Evolutionary conservation across 2,888 invertebrate genomes (phyloP), one percentile per base, ranked within the genome.

Genomic region (Agrochola macilenta): DNA sequence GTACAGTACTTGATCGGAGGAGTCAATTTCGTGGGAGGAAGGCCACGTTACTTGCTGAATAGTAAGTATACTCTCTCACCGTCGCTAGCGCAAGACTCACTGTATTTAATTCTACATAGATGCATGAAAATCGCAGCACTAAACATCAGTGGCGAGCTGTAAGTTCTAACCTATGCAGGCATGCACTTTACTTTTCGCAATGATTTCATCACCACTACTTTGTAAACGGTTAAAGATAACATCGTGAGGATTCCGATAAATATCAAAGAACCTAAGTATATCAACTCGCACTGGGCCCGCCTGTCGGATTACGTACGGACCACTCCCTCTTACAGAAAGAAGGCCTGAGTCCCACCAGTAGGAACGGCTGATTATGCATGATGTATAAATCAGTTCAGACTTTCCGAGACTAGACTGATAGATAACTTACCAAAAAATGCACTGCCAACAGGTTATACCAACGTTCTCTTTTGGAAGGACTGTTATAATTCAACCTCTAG

Each of bases 1-100:
- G 87, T 93, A 3, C 95, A 95, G 74, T 95, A 91, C 74, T 91
- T 88, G 2, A 82, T 95, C 11, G 85, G 91, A 7, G 93, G 93
- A 0, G 93, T 96, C 20, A 75, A 88, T 17, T 95, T 92, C 76
- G 77, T 88, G 5, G 93, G 93, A 14, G 93, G 93, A 81, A 76
- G 58, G n/a, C 95, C 95, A 2, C 88, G 90, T 74, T 95, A 92
- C 85, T 58, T 93, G 49, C 82, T 95, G 81, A 81, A 88, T 74
- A 93, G 96, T 95, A 90, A 91, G 89, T 66, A 70, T 20, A 52
- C 52, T 52, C 58, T 57, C 52, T 54, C 20, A 39, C 2, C 26
- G 14, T 3, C 23, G 26, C 46, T 23, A 17, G 23, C 11, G 14
- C 23, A 35, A 61, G 58, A 23, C 20, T 46, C n/a, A 43, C n/a